phyloP scores from a whole-genome alignment of 2,797 vertebrate species.

The Dermochelys coriacea region DNA sequence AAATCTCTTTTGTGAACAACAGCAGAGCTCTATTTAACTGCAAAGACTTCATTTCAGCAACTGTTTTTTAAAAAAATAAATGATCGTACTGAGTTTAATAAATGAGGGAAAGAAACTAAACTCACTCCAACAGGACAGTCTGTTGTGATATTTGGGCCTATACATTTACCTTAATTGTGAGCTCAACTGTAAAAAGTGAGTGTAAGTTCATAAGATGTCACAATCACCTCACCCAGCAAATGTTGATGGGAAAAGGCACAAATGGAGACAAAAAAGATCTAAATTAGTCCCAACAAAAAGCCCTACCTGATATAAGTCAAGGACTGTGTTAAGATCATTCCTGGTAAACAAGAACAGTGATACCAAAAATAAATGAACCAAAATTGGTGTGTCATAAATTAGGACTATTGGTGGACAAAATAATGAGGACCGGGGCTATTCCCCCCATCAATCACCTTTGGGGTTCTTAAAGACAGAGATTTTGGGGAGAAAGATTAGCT shows the following conservation, averaged over 20 bases:
- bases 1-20: constrained; percentile 55
- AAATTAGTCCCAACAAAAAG: background rate
- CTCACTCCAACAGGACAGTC: constrained; percentile 49
- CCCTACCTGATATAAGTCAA: background rate
- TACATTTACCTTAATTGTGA: background rate
- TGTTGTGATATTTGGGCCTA: background rate
- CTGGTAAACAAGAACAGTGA: background rate
- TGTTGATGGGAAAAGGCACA: background rate
- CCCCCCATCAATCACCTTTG: background rate
- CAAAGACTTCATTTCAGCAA: constrained; percentile 59
- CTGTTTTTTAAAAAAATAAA: constrained; percentile 19
- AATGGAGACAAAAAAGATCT: background rate
- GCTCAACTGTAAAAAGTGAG: background rate
- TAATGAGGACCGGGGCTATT: background rate
- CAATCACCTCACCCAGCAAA: background rate
- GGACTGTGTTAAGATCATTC: background rate
- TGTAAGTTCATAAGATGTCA: background rate
- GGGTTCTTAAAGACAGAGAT: background rate
- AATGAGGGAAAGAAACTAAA: constrained; percentile 69
- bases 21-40: constrained; percentile 56
- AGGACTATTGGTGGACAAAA: background rate
- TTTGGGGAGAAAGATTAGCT: background rate
- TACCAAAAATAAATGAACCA: background rate
- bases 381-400: background rate
- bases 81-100: constrained; percentile 51